phyloP scores from a whole-genome alignment of 2,888 invertebrate species.

The Oegoconia quadripuncta region DNA sequence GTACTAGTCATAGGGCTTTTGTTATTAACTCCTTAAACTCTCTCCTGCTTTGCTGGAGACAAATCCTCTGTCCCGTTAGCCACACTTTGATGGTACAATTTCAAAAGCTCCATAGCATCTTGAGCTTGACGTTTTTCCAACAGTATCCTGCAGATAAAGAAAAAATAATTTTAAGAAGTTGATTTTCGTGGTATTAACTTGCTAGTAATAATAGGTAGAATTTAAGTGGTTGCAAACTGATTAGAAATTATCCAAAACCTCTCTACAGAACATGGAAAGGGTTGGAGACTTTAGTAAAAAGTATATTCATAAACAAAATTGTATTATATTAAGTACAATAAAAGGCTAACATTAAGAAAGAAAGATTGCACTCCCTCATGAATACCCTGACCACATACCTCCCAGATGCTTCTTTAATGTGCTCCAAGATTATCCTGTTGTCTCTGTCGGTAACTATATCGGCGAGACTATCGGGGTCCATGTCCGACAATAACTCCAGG shows the following conservation, averaged over 20 bases:
- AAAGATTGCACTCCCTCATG: no score
- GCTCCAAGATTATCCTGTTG: conserved; percentile 87
- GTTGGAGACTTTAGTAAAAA: no score
- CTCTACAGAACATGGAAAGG: no score
- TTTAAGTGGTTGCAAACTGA: no score
- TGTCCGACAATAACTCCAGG: conserved; percentile 90
- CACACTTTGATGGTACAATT: conserved; percentile 83
- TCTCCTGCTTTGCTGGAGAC: conserved; percentile 67
- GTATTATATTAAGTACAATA: no score
- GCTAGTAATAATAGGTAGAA: not conserved
- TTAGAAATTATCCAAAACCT: no score
- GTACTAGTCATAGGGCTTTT: conserved; percentile 23
- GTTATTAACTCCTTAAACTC: conserved; percentile 52
- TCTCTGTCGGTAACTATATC: conserved; percentile 88
- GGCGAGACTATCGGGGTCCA: conserved; percentile 93
- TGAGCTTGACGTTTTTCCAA: conserved; percentile 92
- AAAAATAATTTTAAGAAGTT: not conserved
- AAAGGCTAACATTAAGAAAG: no score
- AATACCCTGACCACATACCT: no score
- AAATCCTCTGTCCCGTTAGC: conserved; percentile 71
- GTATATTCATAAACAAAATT: no score
- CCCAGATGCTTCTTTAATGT: conserved; percentile 90
- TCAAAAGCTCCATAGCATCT: conserved; percentile 91
- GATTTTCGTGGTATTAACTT: not conserved
- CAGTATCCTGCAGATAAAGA: conserved; percentile 76